phyloP scores from a whole-genome alignment of 1,140 invertebrate genomes.

The Papilio aristodemus region DNA sequence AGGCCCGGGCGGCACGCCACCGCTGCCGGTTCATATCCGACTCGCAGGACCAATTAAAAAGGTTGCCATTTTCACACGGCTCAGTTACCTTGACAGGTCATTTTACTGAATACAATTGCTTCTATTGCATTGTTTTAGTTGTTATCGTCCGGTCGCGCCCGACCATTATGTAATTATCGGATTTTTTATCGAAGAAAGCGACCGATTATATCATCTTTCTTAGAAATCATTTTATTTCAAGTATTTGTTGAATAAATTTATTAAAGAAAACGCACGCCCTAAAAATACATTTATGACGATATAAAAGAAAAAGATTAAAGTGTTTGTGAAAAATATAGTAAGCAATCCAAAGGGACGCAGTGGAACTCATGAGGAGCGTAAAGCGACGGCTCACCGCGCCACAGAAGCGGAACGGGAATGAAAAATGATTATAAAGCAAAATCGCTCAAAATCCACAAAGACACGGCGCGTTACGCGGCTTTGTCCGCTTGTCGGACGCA shows the following conservation, averaged over 20 bases:
- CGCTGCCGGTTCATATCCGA: slow-evolving; percentile 27
- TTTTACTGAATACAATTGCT: slow-evolving; percentile 30
- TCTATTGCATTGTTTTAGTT: slow-evolving; percentile 33
- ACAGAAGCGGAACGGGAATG: slow-evolving; percentile 47
- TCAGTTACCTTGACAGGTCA: slow-evolving; percentile 32
- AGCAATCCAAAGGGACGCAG: slow-evolving; percentile 38
- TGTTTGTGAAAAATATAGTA: slow-evolving; percentile 18
- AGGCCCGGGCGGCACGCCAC: slow-evolving; percentile 36
- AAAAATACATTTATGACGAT: slow-evolving; percentile 2
- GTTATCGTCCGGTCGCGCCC: slow-evolving; percentile 30
- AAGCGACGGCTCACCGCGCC: slow-evolving; percentile 55
- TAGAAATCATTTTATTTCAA: neutral
- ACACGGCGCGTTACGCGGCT: slow-evolving; percentile 78
- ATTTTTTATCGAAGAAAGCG: slow-evolving; percentile 27
- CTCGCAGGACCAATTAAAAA: slow-evolving; percentile 29
- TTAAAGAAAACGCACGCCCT: neutral
- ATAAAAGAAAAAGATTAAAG: neutral
- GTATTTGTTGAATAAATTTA: neutral
- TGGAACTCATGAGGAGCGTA: slow-evolving; percentile 63
- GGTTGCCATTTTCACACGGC: slow-evolving; percentile 34
- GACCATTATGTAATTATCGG: slow-evolving; percentile 19
- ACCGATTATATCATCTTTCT: slow-evolving; percentile 4
- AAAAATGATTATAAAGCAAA: slow-evolving; percentile 78
- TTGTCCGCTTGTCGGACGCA: slow-evolving; percentile 71
- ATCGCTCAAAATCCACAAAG: slow-evolving; percentile 78